Conservation (phyloP, 2,888 invertebrate species). For the Polyommatus icarus region DNA sequence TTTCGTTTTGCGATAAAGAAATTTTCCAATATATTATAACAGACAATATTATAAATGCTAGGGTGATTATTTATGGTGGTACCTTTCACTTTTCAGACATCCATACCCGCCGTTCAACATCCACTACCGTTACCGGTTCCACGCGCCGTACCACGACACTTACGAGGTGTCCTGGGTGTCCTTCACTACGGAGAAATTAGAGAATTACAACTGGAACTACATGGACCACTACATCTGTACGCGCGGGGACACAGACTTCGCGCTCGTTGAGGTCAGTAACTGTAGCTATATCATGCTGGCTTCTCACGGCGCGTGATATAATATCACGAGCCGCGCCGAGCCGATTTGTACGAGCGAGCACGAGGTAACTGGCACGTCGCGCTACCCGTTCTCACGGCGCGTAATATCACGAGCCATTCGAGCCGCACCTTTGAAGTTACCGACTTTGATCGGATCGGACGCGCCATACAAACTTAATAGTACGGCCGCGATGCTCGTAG, state of each 20-base stretch:
- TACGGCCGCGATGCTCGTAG: no score
- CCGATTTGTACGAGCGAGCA: no score
- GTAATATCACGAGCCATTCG: no score
- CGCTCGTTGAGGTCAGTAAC: slow-evolving; percentile 87
- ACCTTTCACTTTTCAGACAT: slow-evolving; percentile 82
- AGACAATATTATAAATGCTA: not conserved
- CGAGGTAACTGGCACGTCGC: no score
- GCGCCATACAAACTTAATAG: no score
- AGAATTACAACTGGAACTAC: slow-evolving; percentile 98
- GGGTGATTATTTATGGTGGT: not conserved
- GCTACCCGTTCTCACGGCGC: no score
- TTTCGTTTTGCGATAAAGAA: no score
- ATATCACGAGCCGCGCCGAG: no score
- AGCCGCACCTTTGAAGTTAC: no score
- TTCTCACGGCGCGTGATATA: no score
- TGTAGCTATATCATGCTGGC: no score
- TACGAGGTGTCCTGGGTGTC: slow-evolving; percentile 97
- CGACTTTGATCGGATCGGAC: no score
- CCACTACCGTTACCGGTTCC: slow-evolving; percentile 94
- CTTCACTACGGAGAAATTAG: slow-evolving; percentile 95
- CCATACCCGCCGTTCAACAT: slow-evolving; percentile 96
- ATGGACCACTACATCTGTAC: slow-evolving; percentile 98
- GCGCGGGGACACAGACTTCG: slow-evolving; percentile 94
- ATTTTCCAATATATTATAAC: not conserved
- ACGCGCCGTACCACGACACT: slow-evolving; percentile 94